Base-by-base conservation (phyloP, 2,113 vertebrate genomes). In the Tapirus terrestris region DNA sequence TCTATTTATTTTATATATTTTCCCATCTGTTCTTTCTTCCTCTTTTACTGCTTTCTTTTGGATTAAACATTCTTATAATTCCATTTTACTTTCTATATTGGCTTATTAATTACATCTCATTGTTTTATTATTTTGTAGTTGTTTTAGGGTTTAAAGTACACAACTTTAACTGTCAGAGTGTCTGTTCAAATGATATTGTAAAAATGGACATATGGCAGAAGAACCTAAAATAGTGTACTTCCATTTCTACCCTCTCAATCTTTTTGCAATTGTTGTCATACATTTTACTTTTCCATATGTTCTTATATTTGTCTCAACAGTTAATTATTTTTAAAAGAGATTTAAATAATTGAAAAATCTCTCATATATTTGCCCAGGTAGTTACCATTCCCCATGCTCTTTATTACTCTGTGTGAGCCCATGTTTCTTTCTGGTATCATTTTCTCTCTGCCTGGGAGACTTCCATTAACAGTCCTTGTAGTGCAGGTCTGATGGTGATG, bases 331-430 rank as follows among this genome's bases (percentile, higher is more conserved):
- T 39, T 17, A 25, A 12, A 56, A 80, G 53, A 36, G 33, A n/a
- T 56, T 79, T 56, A 56, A 56, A 56, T 21, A 79, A 39, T 43
- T 53, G 14, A 25, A 72, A 36, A 36, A 53, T 80, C 7, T 58
- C 21, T 58, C 25, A 27, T 36, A 39, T 8, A 13, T 17, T 72
- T 39, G 2, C 51, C n/a, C 23, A 1, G 13, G 51, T 53, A 53
- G 51, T 53, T 53, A 13, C 51, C 13, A 53, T 53, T 53, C 14
- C 51, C 13, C 31, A 14, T 2, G 9, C 2, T 17, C 11, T 36
- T 58, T 27, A 14, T 25, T 25, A 21, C 39, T 39, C 8, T 8
- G 21, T 27, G 14, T 0, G 13, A 3, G 25, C 13, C 1, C 16
- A 5, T 31, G 43, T 70, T 31, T 70, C n/a, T 67, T 87, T 87